Percentiles rank a stretch among this genome's conserved stretches.
phyloP scores from a whole-genome alignment of 2,888 invertebrate species.

The Synanthedon myopaeformis region DNA sequence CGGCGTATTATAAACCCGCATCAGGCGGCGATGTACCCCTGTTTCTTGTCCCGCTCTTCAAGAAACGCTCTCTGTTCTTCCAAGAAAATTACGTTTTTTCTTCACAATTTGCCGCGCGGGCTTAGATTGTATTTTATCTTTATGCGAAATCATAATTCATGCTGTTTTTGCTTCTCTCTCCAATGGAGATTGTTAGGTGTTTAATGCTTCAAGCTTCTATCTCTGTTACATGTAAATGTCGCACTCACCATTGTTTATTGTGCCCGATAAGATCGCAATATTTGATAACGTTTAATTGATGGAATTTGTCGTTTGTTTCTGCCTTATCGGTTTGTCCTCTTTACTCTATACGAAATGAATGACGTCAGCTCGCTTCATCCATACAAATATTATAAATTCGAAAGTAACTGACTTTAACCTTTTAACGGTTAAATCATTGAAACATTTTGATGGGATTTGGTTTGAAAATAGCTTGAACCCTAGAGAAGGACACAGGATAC shows the following conservation, averaged over 20 bases:
- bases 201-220: constrained; percentile 49
- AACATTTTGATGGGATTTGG: too few relatives aligned
- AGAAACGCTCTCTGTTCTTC: constrained; percentile 37
- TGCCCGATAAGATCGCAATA: constrained; percentile 38
- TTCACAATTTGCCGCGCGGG: constrained; percentile 55
- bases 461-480: too few relatives aligned
- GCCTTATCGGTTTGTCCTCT: background rate
- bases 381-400: too few relatives aligned
- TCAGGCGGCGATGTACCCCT: constrained; percentile 16
- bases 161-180: constrained; percentile 50
- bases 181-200: constrained; percentile 42
- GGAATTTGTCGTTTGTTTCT: constrained; percentile 1
- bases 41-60: constrained; percentile 39
- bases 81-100: constrained; percentile 59
- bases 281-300: constrained; percentile 35
- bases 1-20: constrained; percentile 5
- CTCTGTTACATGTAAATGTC: constrained; percentile 45
- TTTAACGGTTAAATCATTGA: too few relatives aligned
- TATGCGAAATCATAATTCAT: constrained; percentile 67
- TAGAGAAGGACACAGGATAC: too few relatives aligned
- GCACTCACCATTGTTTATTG: constrained; percentile 46
- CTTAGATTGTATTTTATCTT: constrained; percentile 67
- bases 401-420: too few relatives aligned
- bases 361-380: background rate
- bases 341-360: background rate